These are phyloP conservation scores for Callopanchax toddi DNA, from an alignment of 2,113 vertebrate species.

Conservation along the genomic window DNA sequence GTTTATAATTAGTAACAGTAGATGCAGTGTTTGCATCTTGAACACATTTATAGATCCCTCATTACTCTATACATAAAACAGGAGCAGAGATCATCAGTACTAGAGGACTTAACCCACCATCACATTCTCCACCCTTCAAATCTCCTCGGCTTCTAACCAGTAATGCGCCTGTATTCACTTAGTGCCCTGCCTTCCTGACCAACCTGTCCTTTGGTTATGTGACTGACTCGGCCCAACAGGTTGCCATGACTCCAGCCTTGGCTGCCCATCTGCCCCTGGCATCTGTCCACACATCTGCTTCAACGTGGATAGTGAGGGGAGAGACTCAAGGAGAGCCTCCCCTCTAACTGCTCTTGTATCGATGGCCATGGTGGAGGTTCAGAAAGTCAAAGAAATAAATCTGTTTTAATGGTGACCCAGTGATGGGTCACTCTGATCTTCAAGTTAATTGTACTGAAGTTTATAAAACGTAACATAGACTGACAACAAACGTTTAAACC, in stretches of 20 bases:
- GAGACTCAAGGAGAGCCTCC: constrained; percentile 72
- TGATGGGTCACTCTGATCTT: too few species aligned
- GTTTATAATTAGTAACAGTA: neutral
- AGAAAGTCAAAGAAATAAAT: neutral
- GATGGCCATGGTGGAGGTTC: constrained; percentile 9
- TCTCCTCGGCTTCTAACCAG: constrained; percentile 11
- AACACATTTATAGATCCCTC: neutral
- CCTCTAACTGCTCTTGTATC: constrained; percentile 30
- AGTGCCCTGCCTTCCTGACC: constrained; percentile 39
- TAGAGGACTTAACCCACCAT: neutral
- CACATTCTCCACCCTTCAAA: neutral
- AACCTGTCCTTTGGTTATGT: constrained; percentile 83
- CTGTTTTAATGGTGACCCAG: neutral
- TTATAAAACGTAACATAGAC: too few species aligned
- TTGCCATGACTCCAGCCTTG: constrained; percentile 80
- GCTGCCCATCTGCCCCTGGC: constrained; percentile 85
- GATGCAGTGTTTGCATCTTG: neutral
- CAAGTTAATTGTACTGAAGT: too few species aligned
- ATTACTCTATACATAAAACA: neutral
- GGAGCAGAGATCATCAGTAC: neutral
- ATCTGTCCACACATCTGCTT: constrained; percentile 86
- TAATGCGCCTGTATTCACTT: constrained; percentile 1
- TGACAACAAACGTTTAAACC: neutral
- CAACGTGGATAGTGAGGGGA: constrained; percentile 72
- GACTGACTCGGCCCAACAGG: constrained; percentile 87